Conservation (phyloP, 30 jellyfish, hydroid and myxozoan species). For the Aurelia coerulea region DNA sequence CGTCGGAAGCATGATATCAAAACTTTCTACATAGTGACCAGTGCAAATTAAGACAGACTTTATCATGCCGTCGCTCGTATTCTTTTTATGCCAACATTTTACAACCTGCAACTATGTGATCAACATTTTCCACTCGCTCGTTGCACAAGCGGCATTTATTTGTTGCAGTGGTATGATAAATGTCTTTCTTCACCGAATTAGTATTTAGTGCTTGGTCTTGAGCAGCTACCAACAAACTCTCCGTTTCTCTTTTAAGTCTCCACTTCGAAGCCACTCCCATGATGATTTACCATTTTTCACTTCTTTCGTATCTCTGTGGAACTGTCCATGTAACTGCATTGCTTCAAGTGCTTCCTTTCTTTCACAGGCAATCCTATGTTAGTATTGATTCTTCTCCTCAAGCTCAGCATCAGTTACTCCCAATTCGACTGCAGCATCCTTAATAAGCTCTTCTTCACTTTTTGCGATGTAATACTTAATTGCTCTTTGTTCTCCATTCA, state of each 20-base stretch:
- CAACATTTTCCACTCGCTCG: slow-evolving; percentile 49
- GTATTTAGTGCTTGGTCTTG: slow-evolving; percentile 4
- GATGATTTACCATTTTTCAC: slow-evolving; percentile 25
- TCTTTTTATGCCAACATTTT: slow-evolving; percentile 11
- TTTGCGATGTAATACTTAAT: slow-evolving; percentile 1
- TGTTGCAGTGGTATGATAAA: slow-evolving; percentile 35
- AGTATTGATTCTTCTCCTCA: slow-evolving; percentile 43
- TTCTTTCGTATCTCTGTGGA: slow-evolving; percentile 44
- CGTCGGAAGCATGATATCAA: slow-evolving; percentile 28
- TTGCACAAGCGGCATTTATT: slow-evolving; percentile 33
- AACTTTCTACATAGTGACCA: slow-evolving; percentile 15
- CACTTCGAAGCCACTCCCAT: slow-evolving; percentile 36
- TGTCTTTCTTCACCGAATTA: not conserved
- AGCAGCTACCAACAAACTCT: slow-evolving; percentile 35
- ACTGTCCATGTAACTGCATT: slow-evolving; percentile 44
- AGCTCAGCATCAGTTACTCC: slow-evolving; percentile 28
- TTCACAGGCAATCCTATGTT: slow-evolving; percentile 11
- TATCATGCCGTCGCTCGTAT: slow-evolving; percentile 6
- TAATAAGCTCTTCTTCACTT: slow-evolving; percentile 23
- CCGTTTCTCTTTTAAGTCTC: slow-evolving; percentile 36
- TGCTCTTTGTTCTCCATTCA: slow-evolving; percentile 11
- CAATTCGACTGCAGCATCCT: slow-evolving; percentile 19
- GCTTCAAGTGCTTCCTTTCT: slow-evolving; percentile 52
- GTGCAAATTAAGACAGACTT: slow-evolving; percentile 24
- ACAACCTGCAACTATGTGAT: slow-evolving; percentile 33